These are phyloP conservation scores for Gymnoscopelus microlampas DNA, from an alignment of 2,797 vertebrate genomes.

Conservation along the genomic window DNA sequence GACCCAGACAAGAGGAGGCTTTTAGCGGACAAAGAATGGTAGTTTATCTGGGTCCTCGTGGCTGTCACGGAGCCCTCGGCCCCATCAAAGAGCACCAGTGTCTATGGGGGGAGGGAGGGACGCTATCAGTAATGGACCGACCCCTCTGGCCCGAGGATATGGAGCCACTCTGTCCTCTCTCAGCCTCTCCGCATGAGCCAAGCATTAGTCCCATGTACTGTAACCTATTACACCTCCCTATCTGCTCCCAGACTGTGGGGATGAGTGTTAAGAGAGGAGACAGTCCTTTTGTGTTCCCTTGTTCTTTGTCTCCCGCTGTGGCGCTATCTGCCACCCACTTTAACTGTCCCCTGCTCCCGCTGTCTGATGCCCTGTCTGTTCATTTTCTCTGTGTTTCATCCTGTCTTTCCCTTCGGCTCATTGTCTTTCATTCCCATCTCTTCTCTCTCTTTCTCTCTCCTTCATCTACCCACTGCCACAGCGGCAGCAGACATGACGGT, in stretches of 20 bases:
- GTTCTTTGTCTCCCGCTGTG: constrained; percentile 16
- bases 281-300: constrained; percentile 22
- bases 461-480: background rate
- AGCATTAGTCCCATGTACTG: constrained; percentile 39
- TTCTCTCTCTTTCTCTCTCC: constrained; percentile 31
- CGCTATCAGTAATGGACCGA: constrained; percentile 36
- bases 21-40: constrained; percentile 56
- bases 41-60: constrained; percentile 59
- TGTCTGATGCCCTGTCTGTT: constrained; percentile 3
- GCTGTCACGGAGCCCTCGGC: constrained; percentile 40
- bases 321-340: constrained; percentile 11
- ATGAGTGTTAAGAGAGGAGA: constrained; percentile 28
- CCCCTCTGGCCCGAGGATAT: constrained; percentile 55
- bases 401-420: background rate
- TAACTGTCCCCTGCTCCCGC: constrained; percentile 5
- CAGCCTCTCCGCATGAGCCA: constrained; percentile 32
- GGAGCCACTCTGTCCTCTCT: constrained; percentile 53
- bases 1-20: constrained; percentile 54
- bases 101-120: constrained; percentile 30
- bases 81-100: constrained; percentile 62
- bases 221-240: constrained; percentile 40
- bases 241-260: constrained; percentile 39
- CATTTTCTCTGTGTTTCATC: background rate
- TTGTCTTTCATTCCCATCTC: constrained; percentile 22
- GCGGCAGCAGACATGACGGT: constrained; percentile 75